These are phyloP conservation scores for Caenorhabditis sp. DNA, from an alignment of 2,888 invertebrate genomes.

Conservation along the genomic window DNA sequence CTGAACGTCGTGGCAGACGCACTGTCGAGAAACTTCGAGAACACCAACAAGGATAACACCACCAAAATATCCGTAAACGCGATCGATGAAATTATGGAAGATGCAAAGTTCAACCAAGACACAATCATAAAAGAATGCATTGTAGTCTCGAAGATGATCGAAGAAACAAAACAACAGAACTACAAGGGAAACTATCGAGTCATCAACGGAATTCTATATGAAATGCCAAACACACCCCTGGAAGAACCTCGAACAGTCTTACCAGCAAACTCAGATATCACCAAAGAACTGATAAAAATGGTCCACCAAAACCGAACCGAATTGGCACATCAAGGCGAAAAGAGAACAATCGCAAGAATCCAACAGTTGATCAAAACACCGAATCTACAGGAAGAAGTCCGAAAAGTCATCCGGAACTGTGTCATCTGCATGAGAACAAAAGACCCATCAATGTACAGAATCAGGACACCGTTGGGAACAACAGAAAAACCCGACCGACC, in stretches of 20 bases:
- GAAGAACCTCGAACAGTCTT: not conserved
- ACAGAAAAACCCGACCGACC: slow-evolving; percentile 9
- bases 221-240: too few relatives aligned
- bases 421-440: not conserved
- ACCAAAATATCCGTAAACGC: too few relatives aligned
- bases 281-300: not conserved
- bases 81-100: not conserved
- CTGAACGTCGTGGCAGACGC: slow-evolving; percentile 43
- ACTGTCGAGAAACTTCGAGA: slow-evolving; percentile 23
- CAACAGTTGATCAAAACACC: not conserved
- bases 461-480: not conserved
- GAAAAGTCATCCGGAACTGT: not conserved
- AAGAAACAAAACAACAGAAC: not conserved
- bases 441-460: slow-evolving; percentile 1
- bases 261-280: not conserved
- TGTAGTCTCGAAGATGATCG: not conserved
- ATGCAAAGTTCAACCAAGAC: not conserved
- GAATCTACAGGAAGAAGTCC: not conserved
- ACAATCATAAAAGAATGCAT: not conserved
- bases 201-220: not conserved
- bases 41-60: too few relatives aligned
- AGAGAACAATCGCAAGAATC: not conserved
- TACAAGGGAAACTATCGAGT: too few relatives aligned
- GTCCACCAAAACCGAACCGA: not conserved
- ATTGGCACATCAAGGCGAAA: not conserved